Percentiles rank a stretch among this genome's conserved stretches.
These are phyloP conservation scores for Ylistrum balloti DNA, from an alignment of 1,140 invertebrate genomes.

Conservation along the genomic window DNA sequence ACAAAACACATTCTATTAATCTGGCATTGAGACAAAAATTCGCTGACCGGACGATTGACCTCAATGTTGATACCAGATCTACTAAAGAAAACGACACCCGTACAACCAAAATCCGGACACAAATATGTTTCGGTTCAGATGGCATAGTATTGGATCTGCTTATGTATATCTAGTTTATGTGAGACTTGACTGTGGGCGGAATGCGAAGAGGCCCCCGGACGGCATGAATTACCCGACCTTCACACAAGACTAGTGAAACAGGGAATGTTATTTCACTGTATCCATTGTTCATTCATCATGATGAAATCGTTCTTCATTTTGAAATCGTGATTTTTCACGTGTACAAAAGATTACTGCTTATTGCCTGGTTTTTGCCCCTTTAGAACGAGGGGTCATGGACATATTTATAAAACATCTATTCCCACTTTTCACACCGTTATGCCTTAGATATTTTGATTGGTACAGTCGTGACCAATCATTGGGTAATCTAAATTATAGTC, in stretches of 20 bases:
- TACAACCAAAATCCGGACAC: conserved; percentile 6
- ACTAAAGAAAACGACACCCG: conserved; percentile 10
- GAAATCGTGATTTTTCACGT: not conserved
- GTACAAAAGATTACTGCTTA: not conserved
- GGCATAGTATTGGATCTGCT: not conserved
- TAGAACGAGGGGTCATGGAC: not conserved
- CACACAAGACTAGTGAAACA: not conserved
- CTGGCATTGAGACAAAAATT: not conserved
- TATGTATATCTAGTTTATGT: not conserved
- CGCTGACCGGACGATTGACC: not conserved
- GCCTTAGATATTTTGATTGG: not conserved
- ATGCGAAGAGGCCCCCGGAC: not conserved
- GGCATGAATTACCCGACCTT: not conserved
- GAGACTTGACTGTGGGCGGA: conserved; percentile 4
- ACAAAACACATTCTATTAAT: not conserved
- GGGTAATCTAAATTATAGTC: not conserved
- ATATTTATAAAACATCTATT: not conserved
- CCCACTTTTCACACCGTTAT: not conserved
- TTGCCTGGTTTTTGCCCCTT: not conserved
- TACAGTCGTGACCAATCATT: not conserved
- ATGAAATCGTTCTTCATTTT: not conserved
- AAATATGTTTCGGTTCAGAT: not conserved
- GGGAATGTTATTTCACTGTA: not conserved
- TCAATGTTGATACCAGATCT: not conserved
- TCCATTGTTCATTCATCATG: not conserved